Evolutionary conservation across 1,140 invertebrate genomes (phyloP).

Genomic region (Camponotus vicinus): DNA sequence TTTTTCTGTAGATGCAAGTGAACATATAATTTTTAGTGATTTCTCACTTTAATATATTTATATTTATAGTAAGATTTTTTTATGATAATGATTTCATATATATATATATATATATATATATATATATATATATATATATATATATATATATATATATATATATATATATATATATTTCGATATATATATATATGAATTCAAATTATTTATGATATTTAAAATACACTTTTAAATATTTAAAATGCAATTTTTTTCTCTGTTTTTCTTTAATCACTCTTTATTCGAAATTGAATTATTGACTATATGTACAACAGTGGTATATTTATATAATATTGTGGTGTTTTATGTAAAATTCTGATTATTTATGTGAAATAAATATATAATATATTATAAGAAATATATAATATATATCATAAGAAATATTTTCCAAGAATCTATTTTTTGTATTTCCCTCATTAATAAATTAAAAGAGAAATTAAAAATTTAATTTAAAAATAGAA

Average conservation of each 20-base stretch:
- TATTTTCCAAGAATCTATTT: background rate
- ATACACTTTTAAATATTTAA: background rate
- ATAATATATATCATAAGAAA: background rate
- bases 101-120: background rate
- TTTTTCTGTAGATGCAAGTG: background rate
- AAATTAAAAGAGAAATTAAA: too few relatives aligned
- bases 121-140: background rate
- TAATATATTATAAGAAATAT: too few relatives aligned
- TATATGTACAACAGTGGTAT: background rate
- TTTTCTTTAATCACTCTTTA: background rate
- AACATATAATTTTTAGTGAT: background rate
- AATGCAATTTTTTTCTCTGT: background rate
- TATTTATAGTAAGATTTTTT: background rate
- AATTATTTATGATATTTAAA: constrained; percentile 8
- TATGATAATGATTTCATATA: too few relatives aligned
- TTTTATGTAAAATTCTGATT: background rate
- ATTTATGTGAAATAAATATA: background rate
- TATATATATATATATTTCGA: background rate
- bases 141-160: background rate
- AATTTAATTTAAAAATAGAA: too few relatives aligned
- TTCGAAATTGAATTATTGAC: background rate
- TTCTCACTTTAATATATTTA: background rate
- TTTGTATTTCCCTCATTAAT: background rate
- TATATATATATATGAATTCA: background rate
- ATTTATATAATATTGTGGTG: background rate